phyloP scores from a whole-genome alignment of 1,140 invertebrate species.

The Bombus turneri region DNA sequence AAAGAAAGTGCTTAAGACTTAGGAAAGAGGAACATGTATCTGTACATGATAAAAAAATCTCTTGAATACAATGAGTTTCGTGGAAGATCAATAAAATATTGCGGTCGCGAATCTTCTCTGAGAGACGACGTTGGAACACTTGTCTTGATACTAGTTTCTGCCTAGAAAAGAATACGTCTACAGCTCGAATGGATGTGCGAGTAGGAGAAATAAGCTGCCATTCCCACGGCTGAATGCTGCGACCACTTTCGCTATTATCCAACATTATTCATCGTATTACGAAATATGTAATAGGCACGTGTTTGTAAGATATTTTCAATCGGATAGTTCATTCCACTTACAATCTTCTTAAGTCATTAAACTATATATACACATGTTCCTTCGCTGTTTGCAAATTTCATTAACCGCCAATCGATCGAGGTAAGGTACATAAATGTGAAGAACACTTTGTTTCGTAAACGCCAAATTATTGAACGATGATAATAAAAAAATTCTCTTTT shows the following conservation, averaged over 20 bases:
- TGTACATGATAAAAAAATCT: neutral
- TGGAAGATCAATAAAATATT: conserved; percentile 11
- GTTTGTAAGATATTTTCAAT: conserved; percentile 57
- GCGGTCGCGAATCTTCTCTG: conserved; percentile 8
- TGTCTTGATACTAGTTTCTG: conserved; percentile 15
- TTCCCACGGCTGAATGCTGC: conserved; percentile 73
- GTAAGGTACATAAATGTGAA: neutral
- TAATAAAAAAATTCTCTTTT: neutral
- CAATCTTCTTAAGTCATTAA: conserved; percentile 6
- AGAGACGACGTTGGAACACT: neutral
- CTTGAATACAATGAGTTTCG: neutral
- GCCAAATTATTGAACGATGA: neutral
- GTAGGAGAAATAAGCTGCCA: conserved; percentile 71
- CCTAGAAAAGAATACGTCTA: conserved; percentile 49
- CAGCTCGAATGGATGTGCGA: conserved; percentile 44
- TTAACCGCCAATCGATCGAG: neutral
- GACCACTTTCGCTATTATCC: conserved; percentile 72
- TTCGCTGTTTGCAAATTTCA: neutral
- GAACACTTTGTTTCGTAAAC: neutral
- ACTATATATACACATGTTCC: neutral
- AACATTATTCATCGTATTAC: conserved; percentile 69
- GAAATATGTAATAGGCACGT: conserved; percentile 63
- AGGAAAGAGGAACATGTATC: too few relatives aligned
- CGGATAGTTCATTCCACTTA: neutral
- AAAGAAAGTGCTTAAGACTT: neutral